These are phyloP conservation scores for Piaya cayana DNA, from an alignment of 2,113 vertebrate genomes.

Conservation along the genomic window DNA sequence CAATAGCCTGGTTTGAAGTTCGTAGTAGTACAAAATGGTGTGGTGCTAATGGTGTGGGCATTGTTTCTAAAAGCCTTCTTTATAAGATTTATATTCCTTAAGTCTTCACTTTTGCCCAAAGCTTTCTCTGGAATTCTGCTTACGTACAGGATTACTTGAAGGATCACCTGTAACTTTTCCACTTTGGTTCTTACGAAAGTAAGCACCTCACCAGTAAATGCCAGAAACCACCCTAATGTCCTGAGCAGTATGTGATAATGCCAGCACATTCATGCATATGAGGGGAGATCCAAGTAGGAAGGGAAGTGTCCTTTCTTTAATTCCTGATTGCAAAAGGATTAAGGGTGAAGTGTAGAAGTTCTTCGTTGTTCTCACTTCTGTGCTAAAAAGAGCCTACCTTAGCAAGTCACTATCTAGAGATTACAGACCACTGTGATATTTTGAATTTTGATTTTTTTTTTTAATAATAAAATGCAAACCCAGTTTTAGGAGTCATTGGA, in stretches of 20 bases:
- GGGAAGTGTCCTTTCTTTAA: neutral
- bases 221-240: neutral
- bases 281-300: neutral
- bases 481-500: neutral
- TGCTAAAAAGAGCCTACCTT: neutral
- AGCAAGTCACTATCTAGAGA: neutral
- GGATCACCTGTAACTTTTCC: neutral
- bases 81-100: neutral
- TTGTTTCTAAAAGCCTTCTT: neutral
- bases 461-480: neutral
- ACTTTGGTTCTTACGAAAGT: neutral
- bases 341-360: neutral
- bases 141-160: neutral
- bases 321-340: neutral
- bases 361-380: neutral
- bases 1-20: neutral
- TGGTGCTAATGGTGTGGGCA: neutral
- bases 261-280: fast-evolving
- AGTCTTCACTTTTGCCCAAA: neutral
- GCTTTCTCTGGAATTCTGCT: neutral
- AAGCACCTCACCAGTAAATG: neutral
- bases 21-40: neutral
- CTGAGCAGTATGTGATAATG: neutral
- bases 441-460: neutral
- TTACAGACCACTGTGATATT: neutral